Conservation (phyloP, 1,140 invertebrate genomes). For the Panagrolaimus sp. region DNA sequence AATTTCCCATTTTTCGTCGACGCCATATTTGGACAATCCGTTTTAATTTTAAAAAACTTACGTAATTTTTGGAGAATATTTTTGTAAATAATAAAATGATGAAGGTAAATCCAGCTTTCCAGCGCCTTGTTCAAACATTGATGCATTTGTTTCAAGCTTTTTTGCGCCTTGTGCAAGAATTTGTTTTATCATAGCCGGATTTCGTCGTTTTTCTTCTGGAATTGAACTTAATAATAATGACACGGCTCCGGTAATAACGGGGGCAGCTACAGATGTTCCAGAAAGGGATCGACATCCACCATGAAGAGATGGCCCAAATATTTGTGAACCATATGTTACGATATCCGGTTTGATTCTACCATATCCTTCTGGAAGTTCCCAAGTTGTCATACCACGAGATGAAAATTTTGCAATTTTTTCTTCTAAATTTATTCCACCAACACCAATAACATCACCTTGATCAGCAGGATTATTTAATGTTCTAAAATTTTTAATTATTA, state of each 20-base stretch:
- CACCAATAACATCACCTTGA: constrained; percentile 95
- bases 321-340: constrained; percentile 86
- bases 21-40: too few species aligned
- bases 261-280: constrained; percentile 85
- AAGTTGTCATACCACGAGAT: constrained; percentile 92
- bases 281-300: constrained; percentile 81
- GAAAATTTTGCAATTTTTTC: constrained; percentile 92
- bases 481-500: too few species aligned
- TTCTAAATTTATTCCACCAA: constrained; percentile 92
- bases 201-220: constrained; percentile 57
- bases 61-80: constrained; percentile 25
- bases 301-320: constrained; percentile 79
- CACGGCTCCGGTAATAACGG: constrained; percentile 86
- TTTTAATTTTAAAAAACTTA: too few species aligned
- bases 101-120: constrained; percentile 83
- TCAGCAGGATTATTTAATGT: constrained; percentile 94
- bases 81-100: constrained; percentile 71
- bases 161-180: constrained; percentile 80
- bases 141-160: constrained; percentile 71
- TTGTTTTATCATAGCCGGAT: constrained; percentile 89
- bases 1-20: too few species aligned
- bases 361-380: constrained; percentile 81
- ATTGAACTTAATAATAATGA: constrained; percentile 68
- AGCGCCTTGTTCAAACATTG: constrained; percentile 94
- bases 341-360: constrained; percentile 90